phyloP scores from a whole-genome alignment of 2,888 invertebrate species.

The Archips xylosteana region DNA sequence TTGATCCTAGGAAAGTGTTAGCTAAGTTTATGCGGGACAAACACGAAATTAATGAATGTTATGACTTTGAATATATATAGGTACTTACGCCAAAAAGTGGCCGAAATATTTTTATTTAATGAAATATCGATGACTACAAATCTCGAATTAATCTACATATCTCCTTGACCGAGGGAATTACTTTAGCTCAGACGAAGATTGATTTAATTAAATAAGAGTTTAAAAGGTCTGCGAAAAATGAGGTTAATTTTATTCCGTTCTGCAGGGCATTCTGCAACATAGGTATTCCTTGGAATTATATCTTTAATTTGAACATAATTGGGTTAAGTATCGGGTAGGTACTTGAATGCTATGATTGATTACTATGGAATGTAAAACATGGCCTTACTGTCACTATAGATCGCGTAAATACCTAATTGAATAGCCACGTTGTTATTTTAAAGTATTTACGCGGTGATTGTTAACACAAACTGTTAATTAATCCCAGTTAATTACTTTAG shows the following conservation, averaged over 20 bases:
- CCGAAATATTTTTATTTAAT: not conserved
- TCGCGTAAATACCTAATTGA: not conserved
- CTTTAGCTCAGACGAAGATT: slow-evolving; percentile 12
- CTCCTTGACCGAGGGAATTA: slow-evolving; percentile 33
- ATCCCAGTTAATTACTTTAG: slow-evolving; percentile 8
- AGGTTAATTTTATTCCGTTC: slow-evolving; percentile 30
- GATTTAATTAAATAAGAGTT: slow-evolving; percentile 19
- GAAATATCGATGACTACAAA: not conserved
- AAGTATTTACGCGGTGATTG: not conserved
- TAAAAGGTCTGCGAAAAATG: slow-evolving; percentile 12
- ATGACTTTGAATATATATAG: too few relatives aligned
- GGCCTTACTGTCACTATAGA: slow-evolving; percentile 1
- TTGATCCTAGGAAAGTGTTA: too few relatives aligned
- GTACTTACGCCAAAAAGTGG: not conserved
- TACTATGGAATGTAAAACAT: slow-evolving; percentile 1
- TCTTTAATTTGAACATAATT: slow-evolving; percentile 30
- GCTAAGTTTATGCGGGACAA: not conserved
- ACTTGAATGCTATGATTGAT: slow-evolving; percentile 9
- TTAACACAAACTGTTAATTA: slow-evolving; percentile 4
- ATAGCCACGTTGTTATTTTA: not conserved
- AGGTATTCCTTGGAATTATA: not conserved
- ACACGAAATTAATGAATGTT: too few relatives aligned
- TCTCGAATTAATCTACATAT: slow-evolving; percentile 17
- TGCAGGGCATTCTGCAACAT: slow-evolving; percentile 13
- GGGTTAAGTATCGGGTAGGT: slow-evolving; percentile 10